A percentile compares a stretch with the other conserved stretches of the same genome.
Evolutionary conservation across 2,113 vertebrate species (phyloP).

Genomic region (Bungarus multicinctus): DNA sequence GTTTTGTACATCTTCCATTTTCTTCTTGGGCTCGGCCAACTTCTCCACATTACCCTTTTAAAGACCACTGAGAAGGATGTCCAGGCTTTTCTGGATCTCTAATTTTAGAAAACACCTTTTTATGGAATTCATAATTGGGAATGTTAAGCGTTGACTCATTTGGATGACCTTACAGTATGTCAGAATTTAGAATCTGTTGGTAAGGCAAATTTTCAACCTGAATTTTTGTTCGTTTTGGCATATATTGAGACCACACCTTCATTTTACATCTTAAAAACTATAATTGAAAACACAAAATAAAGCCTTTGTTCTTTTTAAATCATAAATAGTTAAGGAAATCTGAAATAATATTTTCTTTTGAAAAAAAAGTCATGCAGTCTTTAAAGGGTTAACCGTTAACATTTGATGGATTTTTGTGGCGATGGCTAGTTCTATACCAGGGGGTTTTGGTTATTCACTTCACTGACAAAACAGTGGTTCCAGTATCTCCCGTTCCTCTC

Average conservation of each 20-base stretch:
- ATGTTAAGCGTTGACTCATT: slow-evolving; percentile 56
- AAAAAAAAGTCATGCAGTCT: slow-evolving; percentile 58
- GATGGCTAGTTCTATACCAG: slow-evolving; percentile 68
- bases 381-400: slow-evolving; percentile 75
- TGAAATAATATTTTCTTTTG: slow-evolving; percentile 55
- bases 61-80: slow-evolving; percentile 71
- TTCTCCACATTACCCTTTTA: slow-evolving; percentile 70
- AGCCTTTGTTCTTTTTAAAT: slow-evolving; percentile 12
- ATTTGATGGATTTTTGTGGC: slow-evolving; percentile 67
- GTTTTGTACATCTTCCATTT: slow-evolving; percentile 63
- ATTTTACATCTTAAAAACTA: slow-evolving; percentile 54
- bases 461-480: slow-evolving; percentile 14
- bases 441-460: background rate
- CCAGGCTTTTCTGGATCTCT: slow-evolving; percentile 66
- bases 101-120: slow-evolving; percentile 73
- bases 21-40: slow-evolving; percentile 68
- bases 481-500: slow-evolving; percentile 70
- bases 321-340: slow-evolving; percentile 53
- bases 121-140: slow-evolving; percentile 66
- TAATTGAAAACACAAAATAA: background rate
- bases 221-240: slow-evolving; percentile 58
- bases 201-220: slow-evolving; percentile 60
- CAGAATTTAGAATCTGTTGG: slow-evolving; percentile 59
- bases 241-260: slow-evolving; percentile 41
- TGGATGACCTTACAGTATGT: slow-evolving; percentile 65